Conservation (phyloP, 2,888 invertebrate genomes). For the Acanthopleura granulata region DNA sequence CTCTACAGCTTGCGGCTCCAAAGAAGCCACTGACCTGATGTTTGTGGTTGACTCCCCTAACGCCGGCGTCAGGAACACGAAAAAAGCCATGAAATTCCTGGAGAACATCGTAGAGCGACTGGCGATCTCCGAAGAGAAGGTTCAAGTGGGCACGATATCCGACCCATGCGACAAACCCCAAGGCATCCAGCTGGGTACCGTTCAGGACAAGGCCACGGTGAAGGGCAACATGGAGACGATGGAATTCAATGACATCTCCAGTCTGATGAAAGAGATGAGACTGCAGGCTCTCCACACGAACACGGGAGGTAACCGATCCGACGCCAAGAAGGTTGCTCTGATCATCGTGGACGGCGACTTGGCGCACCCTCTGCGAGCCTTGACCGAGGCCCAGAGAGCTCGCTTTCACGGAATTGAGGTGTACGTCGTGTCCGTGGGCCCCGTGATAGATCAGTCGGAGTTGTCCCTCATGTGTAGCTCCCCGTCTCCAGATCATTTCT, state of each 20-base stretch:
- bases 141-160: conserved; percentile 56
- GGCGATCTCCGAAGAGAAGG: conserved; percentile 47
- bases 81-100: conserved; percentile 46
- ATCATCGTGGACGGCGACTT: conserved; percentile 54
- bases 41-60: conserved; percentile 56
- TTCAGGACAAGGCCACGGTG: conserved; percentile 32
- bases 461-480: conserved; percentile 54
- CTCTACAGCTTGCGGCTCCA: conserved; percentile 36
- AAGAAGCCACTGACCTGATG: conserved; percentile 58
- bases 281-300: conserved; percentile 39
- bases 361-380: conserved; percentile 46
- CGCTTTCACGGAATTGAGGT: conserved; percentile 54
- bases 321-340: conserved; percentile 52
- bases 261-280: conserved; percentile 47
- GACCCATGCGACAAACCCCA: conserved; percentile 44
- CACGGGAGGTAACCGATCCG: conserved; percentile 44
- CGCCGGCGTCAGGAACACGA: conserved; percentile 52
- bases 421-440: conserved; percentile 26
- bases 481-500: conserved; percentile 51
- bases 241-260: conserved; percentile 41
- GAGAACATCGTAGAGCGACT: conserved; percentile 43
- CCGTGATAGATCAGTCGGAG: conserved; percentile 46
- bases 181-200: conserved; percentile 38
- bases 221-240: conserved; percentile 34
- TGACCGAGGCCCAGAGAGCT: conserved; percentile 49